Percentiles rank a stretch among this genome's conserved stretches.
These are phyloP conservation scores for Oxyura jamaicensis DNA, from an alignment of 2,113 vertebrate genomes.

Conservation along the genomic window DNA sequence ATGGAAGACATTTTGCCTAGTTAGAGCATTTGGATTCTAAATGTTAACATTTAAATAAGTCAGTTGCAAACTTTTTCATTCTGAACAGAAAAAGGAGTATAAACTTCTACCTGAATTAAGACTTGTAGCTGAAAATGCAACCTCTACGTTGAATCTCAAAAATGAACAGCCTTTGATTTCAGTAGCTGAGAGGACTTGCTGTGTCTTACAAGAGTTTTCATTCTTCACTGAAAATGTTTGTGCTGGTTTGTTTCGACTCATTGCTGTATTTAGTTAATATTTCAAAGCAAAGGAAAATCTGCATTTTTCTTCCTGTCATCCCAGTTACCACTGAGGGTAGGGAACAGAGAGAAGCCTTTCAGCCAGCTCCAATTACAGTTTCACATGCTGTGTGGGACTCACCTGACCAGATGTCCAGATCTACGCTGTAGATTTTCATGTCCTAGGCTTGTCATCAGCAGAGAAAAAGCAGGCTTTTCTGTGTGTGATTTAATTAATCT, in stretches of 20 bases:
- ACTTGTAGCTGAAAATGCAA: not conserved
- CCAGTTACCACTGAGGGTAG: not conserved
- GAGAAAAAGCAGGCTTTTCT: not conserved
- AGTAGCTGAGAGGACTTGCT: not conserved
- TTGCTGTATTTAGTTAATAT: not conserved
- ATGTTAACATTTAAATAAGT: constrained; percentile 13
- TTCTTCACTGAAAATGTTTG: not conserved
- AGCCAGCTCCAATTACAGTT: not conserved
- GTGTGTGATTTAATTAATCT: not conserved
- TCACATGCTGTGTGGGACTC: not conserved
- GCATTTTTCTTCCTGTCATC: not conserved
- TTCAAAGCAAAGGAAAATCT: not conserved
- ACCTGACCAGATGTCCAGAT: not conserved
- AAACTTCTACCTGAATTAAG: not conserved
- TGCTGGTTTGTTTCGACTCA: not conserved
- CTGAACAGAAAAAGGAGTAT: not conserved
- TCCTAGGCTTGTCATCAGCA: not conserved
- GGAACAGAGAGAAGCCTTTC: not conserved
- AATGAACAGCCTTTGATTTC: not conserved
- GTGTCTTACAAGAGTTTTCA: not conserved
- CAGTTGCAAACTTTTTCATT: not conserved
- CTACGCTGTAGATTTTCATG: not conserved
- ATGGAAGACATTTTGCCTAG: not conserved
- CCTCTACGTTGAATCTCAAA: not conserved
- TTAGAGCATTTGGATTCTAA: not conserved